phyloP scores from a whole-genome alignment of 2,888 invertebrate genomes.

The Vesta saturnalis region DNA sequence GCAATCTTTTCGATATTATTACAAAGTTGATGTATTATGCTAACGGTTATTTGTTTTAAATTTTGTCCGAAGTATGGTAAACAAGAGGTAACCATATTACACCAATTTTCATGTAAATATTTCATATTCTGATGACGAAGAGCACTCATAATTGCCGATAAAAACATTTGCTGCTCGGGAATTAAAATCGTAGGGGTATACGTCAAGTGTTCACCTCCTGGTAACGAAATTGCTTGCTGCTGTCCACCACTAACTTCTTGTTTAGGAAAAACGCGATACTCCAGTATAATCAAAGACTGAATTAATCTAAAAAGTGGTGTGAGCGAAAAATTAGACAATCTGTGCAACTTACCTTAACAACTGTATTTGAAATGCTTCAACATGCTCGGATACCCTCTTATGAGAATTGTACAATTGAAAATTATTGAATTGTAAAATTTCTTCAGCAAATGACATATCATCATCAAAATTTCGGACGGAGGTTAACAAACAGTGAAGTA shows the following conservation, averaged over 20 bases:
- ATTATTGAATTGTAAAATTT: slow-evolving; percentile 79
- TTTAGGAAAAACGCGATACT: slow-evolving; percentile 70
- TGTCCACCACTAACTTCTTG: slow-evolving; percentile 32
- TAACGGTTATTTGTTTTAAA: slow-evolving; percentile 79
- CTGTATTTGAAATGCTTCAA: slow-evolving; percentile 76
- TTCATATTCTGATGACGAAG: slow-evolving; percentile 76
- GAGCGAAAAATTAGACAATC: not conserved
- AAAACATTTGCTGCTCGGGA: slow-evolving; percentile 84
- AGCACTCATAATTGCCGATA: slow-evolving; percentile 81
- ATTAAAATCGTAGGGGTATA: slow-evolving; percentile 73
- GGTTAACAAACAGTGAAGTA: slow-evolving; percentile 82
- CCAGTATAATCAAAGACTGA: slow-evolving; percentile 77
- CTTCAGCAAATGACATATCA: slow-evolving; percentile 75
- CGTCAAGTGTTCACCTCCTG: slow-evolving; percentile 63
- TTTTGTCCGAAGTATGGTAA: slow-evolving; percentile 83
- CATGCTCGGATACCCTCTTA: slow-evolving; percentile 69
- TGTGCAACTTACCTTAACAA: slow-evolving; percentile 65
- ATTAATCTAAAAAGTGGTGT: slow-evolving; percentile 64
- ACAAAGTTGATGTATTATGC: slow-evolving; percentile 82
- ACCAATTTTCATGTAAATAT: slow-evolving; percentile 84
- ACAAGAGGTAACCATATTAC: slow-evolving; percentile 81
- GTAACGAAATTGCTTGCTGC: slow-evolving; percentile 49
- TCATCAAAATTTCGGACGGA: slow-evolving; percentile 73
- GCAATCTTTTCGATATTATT: slow-evolving; percentile 72
- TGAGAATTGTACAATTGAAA: slow-evolving; percentile 67